phyloP scores from a whole-genome alignment of 2,113 vertebrate genomes.

The Amazona vittata region DNA sequence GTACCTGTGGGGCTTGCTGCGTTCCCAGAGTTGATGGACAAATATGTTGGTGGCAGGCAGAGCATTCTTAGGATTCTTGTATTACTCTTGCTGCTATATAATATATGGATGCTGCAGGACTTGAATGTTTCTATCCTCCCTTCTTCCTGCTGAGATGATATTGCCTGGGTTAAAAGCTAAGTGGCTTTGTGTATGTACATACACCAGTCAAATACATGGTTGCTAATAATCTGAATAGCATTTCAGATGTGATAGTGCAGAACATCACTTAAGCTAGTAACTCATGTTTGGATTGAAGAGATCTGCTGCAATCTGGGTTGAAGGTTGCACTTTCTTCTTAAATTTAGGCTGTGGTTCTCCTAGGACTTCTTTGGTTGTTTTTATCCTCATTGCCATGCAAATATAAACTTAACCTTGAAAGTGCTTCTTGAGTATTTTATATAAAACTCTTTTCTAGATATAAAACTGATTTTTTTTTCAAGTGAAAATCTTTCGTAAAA shows the following conservation, averaged over 20 bases:
- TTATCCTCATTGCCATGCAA: neutral
- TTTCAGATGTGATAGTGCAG: neutral
- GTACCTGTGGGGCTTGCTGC: neutral
- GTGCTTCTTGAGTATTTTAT: neutral
- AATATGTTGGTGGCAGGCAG: neutral
- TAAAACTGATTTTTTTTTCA: neutral
- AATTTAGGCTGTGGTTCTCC: neutral
- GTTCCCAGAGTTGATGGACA: neutral
- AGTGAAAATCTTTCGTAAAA: neutral
- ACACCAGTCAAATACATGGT: constrained; percentile 17
- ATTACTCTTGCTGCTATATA: neutral
- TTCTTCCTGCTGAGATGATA: constrained; percentile 37
- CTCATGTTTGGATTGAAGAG: neutral
- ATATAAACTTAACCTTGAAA: neutral
- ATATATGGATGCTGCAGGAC: constrained; percentile 16
- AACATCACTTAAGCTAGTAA: neutral
- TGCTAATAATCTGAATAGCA: neutral
- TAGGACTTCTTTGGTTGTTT: neutral
- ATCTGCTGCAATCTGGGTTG: neutral
- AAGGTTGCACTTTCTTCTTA: neutral
- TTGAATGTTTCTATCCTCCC: neutral
- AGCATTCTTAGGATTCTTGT: constrained; percentile 2
- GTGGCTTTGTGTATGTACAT: constrained; percentile 17
- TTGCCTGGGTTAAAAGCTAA: constrained; percentile 53
- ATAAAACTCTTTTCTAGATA: neutral